Conservation (phyloP, 2,113 vertebrate genomes). For the Zootoca vivipara region DNA sequence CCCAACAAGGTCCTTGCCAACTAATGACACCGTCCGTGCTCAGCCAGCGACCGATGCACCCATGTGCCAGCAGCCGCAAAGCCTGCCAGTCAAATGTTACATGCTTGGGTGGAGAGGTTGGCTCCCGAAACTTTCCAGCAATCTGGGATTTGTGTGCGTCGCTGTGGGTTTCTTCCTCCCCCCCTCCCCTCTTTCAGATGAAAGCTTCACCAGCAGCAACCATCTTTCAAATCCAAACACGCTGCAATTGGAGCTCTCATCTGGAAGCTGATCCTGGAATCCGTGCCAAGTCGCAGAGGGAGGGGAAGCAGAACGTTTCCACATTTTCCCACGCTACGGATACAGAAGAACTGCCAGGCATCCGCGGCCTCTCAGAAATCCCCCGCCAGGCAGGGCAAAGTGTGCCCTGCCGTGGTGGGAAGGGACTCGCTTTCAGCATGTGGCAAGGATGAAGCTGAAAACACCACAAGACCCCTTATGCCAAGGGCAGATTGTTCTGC, state of each 20-base stretch:
- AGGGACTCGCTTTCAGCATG: not conserved
- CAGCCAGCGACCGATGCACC: accelerated
- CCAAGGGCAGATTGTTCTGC: not conserved
- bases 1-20: accelerated
- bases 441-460: not conserved
- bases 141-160: conserved; percentile 24
- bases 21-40: not conserved
- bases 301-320: conserved; percentile 18
- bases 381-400: conserved; percentile 21
- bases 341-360: conserved; percentile 26
- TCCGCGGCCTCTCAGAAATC: conserved; percentile 43
- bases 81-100: not conserved
- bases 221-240: conserved; percentile 15
- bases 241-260: conserved; percentile 42
- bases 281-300: not conserved
- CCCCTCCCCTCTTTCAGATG: not conserved
- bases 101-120: conserved; percentile 25
- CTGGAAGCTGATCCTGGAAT: conserved; percentile 25
- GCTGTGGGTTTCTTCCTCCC: too few species aligned
- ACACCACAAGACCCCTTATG: not conserved
- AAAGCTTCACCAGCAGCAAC: not conserved
- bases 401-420: not conserved
- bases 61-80: not conserved
- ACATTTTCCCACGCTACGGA: conserved; percentile 62
- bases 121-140: conserved; percentile 11